Evolutionary conservation across 2,888 invertebrate species (phyloP).

Genomic region (Acanthosepion pharaonis): DNA sequence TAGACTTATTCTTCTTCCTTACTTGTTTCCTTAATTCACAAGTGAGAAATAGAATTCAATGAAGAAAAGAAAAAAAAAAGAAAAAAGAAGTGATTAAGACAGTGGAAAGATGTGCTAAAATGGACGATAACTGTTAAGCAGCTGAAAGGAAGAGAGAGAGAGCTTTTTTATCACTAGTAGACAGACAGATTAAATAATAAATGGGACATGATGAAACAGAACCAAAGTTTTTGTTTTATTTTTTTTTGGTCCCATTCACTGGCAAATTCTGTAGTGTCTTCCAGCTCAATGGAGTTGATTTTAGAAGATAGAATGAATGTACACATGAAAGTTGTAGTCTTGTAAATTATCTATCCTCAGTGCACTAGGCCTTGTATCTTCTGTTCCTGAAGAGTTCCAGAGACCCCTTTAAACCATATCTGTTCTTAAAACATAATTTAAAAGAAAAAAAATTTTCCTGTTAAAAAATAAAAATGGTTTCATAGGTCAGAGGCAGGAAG

Average conservation of each 20-base stretch:
- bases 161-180: not conserved
- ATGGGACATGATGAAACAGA: not conserved
- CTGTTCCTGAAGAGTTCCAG: not conserved
- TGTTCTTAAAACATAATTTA: not conserved
- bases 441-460: not conserved
- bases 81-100: not conserved
- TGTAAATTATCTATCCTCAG: not conserved
- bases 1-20: not conserved
- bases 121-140: not conserved
- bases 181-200: not conserved
- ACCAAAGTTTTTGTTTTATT: not conserved
- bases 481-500: not conserved
- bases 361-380: not conserved
- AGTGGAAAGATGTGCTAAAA: not conserved
- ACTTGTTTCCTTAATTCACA: not conserved
- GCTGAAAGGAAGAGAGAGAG: not conserved
- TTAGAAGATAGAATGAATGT: not conserved
- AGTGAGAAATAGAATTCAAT: not conserved
- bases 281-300: not conserved
- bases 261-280: not conserved
- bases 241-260: not conserved
- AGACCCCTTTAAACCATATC: not conserved
- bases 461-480: not conserved
- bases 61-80: not conserved
- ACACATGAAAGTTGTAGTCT: not conserved